Percentiles rank a stretch among this genome's conserved stretches.
phyloP scores from a whole-genome alignment of 35 echinoderm and acorn worm genomes.

The Apostichopus californicus region DNA sequence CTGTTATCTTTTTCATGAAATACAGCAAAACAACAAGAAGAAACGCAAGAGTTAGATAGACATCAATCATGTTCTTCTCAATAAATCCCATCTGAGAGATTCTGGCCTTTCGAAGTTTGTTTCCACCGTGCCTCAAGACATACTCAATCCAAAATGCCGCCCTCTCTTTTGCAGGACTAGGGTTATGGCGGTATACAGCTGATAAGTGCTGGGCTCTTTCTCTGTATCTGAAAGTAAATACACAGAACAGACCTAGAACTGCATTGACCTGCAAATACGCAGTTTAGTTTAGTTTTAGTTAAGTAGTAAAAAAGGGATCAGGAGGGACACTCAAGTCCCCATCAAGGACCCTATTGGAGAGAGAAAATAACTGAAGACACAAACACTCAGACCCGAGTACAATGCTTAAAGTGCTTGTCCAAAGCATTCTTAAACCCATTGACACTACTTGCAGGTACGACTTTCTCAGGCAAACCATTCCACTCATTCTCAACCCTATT shows the following conservation, averaged over 20 bases:
- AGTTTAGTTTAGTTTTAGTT: neutral
- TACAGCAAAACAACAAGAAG: neutral
- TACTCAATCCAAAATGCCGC: constrained; percentile 14
- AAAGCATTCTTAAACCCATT: no score
- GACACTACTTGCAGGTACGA: no score
- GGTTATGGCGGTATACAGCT: constrained; percentile 26
- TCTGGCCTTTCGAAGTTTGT: neutral
- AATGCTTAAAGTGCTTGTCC: no score
- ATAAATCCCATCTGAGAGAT: neutral
- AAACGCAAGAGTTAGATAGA: neutral
- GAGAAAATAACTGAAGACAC: no score
- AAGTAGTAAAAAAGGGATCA: no score
- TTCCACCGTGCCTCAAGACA: neutral
- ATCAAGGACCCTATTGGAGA: no score
- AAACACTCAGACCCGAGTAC: no score
- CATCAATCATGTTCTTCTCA: constrained; percentile 35
- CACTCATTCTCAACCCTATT: no score
- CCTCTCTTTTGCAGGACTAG: neutral
- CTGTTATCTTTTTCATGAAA: neutral
- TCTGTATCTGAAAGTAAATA: neutral
- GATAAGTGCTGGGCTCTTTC: constrained; percentile 10
- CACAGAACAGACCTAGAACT: neutral
- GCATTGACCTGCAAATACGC: neutral
- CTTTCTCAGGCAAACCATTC: no score
- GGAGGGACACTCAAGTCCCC: no score